Evolutionary conservation across 2,113 vertebrate genomes (phyloP), one percentile per base, ranked within the genome.

Genomic region (Platichthys flesus): DNA sequence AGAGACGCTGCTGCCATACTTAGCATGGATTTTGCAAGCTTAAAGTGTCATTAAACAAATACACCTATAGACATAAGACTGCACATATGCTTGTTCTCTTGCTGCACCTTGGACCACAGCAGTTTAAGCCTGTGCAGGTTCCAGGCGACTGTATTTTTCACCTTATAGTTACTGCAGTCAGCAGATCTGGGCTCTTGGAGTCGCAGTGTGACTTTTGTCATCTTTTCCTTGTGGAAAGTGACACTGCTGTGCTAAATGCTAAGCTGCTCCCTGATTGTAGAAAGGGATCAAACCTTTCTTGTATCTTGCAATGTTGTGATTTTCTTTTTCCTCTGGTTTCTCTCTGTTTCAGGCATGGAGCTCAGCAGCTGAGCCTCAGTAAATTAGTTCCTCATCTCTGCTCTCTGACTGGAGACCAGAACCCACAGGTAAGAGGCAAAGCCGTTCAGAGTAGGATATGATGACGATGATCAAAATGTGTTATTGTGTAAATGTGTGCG

Each of bases 381-480:
- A 98, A 99, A 90, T 86, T 98, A 79, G 95, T 99, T 76, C 97
- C 97, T 31, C 95, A 96, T 88, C 94, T 99, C 74, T 98, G 97
- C 87, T 18, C 93, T 83, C 91, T 95, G 2, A 94, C 96, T 80
- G 96, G 96, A 91, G 97, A 99, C 93, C 97, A 96, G 15, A 97
- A 97, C 84, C 96, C 95, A 85, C 97, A 98, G 95, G 97, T 99
- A 90, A 94, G 92, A 69, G 15, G 47, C 47, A n/a, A 13, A 24
- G 14, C 4, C 2, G 59, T 67, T 20, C 13, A 45, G 14, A 60
- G 26, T 20, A 18, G 75, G 40, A 69, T 15, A 7, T n/a, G 24
- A 60, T n/a, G 9, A 31, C 9, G 13, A 40, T 14, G 2, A 71
- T 60, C 21, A 13, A 20, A 3, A 76, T 49, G 12, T 7, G 9